These are phyloP conservation scores for Eubasilissa splendida DNA, from an alignment of 2,888 invertebrate species.

Conservation along the genomic window DNA sequence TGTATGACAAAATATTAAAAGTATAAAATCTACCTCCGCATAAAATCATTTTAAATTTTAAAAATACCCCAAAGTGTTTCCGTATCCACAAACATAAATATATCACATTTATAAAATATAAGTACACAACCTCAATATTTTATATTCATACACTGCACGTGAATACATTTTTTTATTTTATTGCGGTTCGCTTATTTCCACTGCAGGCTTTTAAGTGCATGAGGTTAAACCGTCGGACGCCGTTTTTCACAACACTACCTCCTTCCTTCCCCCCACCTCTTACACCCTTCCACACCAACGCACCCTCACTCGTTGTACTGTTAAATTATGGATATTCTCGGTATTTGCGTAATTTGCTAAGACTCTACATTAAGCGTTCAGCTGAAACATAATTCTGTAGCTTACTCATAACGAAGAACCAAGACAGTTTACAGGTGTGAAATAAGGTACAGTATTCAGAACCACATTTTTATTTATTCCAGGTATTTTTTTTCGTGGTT, in stretches of 20 bases:
- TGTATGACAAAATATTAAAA: too few relatives aligned
- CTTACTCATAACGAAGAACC: conserved; percentile 6
- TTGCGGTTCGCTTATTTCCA: background rate
- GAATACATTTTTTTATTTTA: conserved; percentile 17
- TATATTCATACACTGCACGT: background rate
- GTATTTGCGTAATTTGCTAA: conserved; percentile 33
- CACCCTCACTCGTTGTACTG: background rate
- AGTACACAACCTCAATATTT: background rate
- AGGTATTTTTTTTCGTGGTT: too few relatives aligned
- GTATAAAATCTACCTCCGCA: too few relatives aligned
- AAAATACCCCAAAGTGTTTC: too few relatives aligned
- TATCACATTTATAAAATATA: background rate
- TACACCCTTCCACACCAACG: background rate
- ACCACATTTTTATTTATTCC: too few relatives aligned
- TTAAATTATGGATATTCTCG: conserved; percentile 22
- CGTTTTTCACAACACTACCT: background rate
- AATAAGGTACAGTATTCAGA: too few relatives aligned
- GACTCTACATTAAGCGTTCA: conserved; percentile 21
- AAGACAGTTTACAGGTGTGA: background rate
- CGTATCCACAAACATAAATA: background rate
- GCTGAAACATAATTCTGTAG: conserved; percentile 8
- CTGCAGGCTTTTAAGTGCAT: background rate
- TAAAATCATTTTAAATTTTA: too few relatives aligned
- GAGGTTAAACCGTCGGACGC: background rate
- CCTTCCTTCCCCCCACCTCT: too few relatives aligned